phyloP scores from a whole-genome alignment of 2,113 vertebrate species.

The Tiliqua scincoides region DNA sequence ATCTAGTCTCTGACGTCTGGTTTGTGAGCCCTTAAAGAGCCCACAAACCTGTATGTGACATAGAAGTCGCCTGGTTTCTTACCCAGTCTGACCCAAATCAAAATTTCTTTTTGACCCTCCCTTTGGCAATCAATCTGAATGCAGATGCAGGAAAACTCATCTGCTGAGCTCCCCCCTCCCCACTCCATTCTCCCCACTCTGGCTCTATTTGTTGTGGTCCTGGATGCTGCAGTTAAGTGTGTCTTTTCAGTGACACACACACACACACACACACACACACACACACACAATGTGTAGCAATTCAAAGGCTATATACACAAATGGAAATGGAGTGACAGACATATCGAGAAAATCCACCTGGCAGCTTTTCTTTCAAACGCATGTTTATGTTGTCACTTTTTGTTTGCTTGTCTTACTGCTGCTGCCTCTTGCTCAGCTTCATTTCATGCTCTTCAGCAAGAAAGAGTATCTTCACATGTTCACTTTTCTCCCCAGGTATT shows the following conservation, averaged over 20 bases:
- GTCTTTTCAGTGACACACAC: neutral
- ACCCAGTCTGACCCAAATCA: too few species aligned
- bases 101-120: too few species aligned
- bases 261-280: neutral
- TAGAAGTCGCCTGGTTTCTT: too few species aligned
- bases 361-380: neutral
- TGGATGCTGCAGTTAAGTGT: neutral
- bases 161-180: too few species aligned
- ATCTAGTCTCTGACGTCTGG: too few species aligned
- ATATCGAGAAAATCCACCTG: neutral
- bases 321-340: neutral
- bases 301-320: neutral
- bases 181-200: too few species aligned
- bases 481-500: neutral
- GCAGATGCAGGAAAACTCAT: too few species aligned
- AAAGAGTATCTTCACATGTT: neutral
- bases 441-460: neutral
- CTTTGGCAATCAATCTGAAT: too few species aligned
- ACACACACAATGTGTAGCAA: neutral
- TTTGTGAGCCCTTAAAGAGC: too few species aligned
- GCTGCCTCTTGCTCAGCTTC: neutral
- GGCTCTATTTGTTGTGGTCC: too few species aligned
- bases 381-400: neutral
- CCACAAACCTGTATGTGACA: too few species aligned
- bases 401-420: neutral